Conservation (phyloP, 1,140 invertebrate species). For the Cheumatopsyche charites region DNA sequence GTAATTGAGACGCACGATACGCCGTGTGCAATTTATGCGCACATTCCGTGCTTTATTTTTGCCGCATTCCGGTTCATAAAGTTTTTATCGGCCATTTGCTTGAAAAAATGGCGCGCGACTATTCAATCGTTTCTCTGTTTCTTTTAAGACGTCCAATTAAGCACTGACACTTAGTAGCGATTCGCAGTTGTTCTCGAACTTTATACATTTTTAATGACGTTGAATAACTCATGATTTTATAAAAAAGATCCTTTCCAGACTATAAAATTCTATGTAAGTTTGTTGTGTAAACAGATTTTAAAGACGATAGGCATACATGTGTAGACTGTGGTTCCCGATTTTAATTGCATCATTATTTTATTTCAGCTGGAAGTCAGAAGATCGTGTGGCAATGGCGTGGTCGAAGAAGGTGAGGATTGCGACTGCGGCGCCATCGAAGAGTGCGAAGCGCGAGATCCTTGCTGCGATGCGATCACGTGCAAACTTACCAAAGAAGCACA, state of each 20-base stretch:
- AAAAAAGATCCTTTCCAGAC: too few relatives aligned
- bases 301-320: too few relatives aligned
- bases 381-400: slow-evolving; percentile 89
- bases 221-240: too few relatives aligned
- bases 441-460: slow-evolving; percentile 84
- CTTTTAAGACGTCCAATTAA: neutral
- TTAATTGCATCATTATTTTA: neutral
- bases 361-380: slow-evolving; percentile 69
- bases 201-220: too few relatives aligned
- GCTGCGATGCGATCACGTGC: slow-evolving; percentile 95
- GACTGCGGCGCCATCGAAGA: slow-evolving; percentile 87
- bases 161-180: too few relatives aligned
- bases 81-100: neutral
- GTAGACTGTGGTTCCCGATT: too few relatives aligned
- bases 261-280: too few relatives aligned
- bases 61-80: neutral
- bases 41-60: too few relatives aligned
- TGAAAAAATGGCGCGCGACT: neutral
- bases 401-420: slow-evolving; percentile 96
- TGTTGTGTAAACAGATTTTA: too few relatives aligned
- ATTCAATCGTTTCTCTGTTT: neutral
- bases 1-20: slow-evolving; percentile 11
- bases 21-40: neutral
- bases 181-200: too few relatives aligned
- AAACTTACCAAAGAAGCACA: slow-evolving; percentile 88